Conservation (phyloP, 2,113 vertebrate genomes). For the Paramormyrops kingsleyae region DNA sequence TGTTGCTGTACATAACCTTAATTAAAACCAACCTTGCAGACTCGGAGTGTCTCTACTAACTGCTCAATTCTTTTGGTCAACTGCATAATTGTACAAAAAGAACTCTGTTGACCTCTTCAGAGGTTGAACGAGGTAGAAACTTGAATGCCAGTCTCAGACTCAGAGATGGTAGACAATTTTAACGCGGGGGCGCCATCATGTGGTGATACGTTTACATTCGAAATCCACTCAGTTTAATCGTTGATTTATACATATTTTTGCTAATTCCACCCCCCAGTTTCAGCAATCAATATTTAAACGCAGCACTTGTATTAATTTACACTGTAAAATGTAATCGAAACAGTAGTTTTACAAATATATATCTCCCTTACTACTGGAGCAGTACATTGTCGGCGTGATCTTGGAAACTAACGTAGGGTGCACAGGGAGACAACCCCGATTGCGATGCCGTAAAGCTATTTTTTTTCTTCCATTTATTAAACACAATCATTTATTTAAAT, state of each 20-base stretch:
- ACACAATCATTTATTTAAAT: neutral
- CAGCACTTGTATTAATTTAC: neutral
- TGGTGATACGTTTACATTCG: neutral
- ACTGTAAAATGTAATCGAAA: neutral
- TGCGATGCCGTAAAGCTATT: neutral
- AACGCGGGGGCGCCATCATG: neutral
- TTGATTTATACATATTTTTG: neutral
- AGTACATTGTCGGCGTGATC: neutral
- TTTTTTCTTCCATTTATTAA: neutral
- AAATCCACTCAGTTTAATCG: neutral
- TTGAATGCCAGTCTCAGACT: neutral
- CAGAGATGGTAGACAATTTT: neutral
- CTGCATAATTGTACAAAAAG: neutral
- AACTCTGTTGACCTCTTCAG: neutral
- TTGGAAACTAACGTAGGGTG: neutral
- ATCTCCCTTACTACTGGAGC: neutral
- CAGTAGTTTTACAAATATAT: neutral
- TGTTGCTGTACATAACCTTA: neutral
- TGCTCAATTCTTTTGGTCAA: neutral
- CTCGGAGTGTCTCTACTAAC: neutral
- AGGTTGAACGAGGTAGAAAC: neutral
- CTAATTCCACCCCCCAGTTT: neutral
- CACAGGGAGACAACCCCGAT: neutral
- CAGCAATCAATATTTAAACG: neutral
- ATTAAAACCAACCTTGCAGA: neutral